Evolutionary conservation across 2,113 vertebrate genomes (phyloP).

Genomic region (Catharus minimus): DNA sequence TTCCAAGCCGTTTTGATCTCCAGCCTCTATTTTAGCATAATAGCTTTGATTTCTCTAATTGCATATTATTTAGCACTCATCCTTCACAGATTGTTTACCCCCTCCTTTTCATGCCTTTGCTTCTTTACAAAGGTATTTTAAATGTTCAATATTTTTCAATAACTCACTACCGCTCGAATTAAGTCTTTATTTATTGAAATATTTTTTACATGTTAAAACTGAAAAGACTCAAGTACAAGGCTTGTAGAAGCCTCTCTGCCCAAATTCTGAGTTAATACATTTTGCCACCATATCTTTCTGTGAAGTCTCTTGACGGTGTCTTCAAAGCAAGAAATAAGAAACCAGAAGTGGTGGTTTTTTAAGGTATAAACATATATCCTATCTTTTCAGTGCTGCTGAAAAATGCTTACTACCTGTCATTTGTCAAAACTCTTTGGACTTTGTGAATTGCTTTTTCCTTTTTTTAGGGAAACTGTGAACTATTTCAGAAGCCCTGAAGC

Average conservation of each 20-base stretch:
- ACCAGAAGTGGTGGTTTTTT: rapidly evolving
- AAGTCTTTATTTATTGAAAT: background rate
- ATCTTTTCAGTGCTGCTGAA: background rate
- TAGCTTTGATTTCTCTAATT: background rate
- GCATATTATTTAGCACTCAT: background rate
- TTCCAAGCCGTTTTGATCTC: background rate
- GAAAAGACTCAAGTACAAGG: background rate
- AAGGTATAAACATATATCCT: background rate
- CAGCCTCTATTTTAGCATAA: background rate
- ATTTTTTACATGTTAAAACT: background rate
- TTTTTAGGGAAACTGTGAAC: background rate
- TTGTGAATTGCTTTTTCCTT: background rate
- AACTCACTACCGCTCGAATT: background rate
- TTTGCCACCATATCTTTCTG: background rate
- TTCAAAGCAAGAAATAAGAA: background rate
- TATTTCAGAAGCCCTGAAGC: background rate
- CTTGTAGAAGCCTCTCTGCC: background rate
- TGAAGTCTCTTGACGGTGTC: background rate
- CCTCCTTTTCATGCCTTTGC: background rate
- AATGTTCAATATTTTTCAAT: background rate
- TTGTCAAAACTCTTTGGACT: background rate
- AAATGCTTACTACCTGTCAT: background rate
- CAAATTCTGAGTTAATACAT: background rate
- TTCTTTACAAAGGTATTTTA: background rate
- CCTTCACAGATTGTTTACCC: background rate